Evolutionary conservation across 1,140 invertebrate species (phyloP).

Genomic region (Adoxophyes honmai): DNA sequence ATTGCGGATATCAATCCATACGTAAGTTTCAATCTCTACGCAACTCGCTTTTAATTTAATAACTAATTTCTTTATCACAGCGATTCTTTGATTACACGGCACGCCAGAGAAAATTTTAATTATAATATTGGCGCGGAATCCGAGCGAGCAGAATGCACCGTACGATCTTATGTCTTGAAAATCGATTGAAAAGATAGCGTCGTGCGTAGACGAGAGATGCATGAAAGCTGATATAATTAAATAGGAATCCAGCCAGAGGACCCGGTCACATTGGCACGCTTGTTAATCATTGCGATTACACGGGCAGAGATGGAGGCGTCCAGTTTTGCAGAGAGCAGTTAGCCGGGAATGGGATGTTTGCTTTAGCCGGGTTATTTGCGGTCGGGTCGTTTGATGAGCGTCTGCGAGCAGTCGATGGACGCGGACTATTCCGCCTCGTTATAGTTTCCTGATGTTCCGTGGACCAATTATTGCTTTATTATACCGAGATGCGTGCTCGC

Average conservation of each 20-base stretch:
- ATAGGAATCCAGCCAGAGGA: slow-evolving; percentile 53
- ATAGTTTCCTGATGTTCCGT: neutral
- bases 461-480: slow-evolving; percentile 9
- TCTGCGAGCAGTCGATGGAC: neutral
- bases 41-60: slow-evolving; percentile 3
- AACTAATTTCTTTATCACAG: neutral
- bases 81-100: neutral
- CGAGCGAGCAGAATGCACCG: slow-evolving; percentile 13
- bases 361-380: slow-evolving; percentile 4
- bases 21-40: no score
- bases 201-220: slow-evolving; percentile 31
- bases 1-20: no score
- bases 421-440: neutral
- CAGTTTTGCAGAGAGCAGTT: neutral
- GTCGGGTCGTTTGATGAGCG: slow-evolving; percentile 6
- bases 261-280: slow-evolving; percentile 45
- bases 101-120: slow-evolving; percentile 11
- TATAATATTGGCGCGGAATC: slow-evolving; percentile 12
- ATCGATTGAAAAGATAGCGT: slow-evolving; percentile 11
- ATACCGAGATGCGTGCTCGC: neutral
- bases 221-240: slow-evolving; percentile 57
- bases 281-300: slow-evolving; percentile 39
- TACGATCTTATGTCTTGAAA: slow-evolving; percentile 7
- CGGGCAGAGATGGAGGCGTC: neutral
- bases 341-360: neutral